These are phyloP conservation scores for Itoplectis maculator DNA, from an alignment of 2,888 invertebrate species.

Conservation along the genomic window DNA sequence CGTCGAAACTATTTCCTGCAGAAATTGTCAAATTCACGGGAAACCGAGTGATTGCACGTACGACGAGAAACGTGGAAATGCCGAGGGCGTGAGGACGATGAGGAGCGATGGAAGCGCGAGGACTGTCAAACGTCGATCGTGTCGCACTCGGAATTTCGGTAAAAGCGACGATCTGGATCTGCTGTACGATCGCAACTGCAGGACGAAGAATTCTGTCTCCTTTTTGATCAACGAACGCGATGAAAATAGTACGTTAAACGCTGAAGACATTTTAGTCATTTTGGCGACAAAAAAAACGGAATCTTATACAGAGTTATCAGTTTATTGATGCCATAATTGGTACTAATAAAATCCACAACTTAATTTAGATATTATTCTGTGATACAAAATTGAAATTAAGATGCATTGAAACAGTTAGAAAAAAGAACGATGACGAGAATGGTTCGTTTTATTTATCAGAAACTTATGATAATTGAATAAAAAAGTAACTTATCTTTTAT, in stretches of 20 bases:
- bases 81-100: conserved; percentile 4
- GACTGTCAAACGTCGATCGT: conserved; percentile 25
- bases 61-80: conserved; percentile 33
- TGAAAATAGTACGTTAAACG: conserved; percentile 21
- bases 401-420: too few relatives aligned
- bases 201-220: conserved; percentile 34
- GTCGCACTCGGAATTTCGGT: neutral
- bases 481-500: neutral
- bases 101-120: conserved; percentile 45
- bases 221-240: conserved; percentile 12
- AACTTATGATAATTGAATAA: neutral
- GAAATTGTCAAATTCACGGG: conserved; percentile 39
- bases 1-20: conserved; percentile 55
- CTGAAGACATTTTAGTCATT: neutral
- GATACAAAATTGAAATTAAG: neutral
- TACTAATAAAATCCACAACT: neutral
- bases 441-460: neutral
- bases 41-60: conserved; percentile 28
- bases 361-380: neutral
- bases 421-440: too few relatives aligned
- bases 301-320: too few relatives aligned
- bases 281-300: neutral
- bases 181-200: conserved; percentile 49
- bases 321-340: too few relatives aligned
- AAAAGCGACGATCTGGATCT: conserved; percentile 53